Percentiles rank a stretch among this genome's conserved stretches.
Evolutionary conservation across 2,888 invertebrate species (phyloP).

Genomic region (Falcaria lacertinaria): DNA sequence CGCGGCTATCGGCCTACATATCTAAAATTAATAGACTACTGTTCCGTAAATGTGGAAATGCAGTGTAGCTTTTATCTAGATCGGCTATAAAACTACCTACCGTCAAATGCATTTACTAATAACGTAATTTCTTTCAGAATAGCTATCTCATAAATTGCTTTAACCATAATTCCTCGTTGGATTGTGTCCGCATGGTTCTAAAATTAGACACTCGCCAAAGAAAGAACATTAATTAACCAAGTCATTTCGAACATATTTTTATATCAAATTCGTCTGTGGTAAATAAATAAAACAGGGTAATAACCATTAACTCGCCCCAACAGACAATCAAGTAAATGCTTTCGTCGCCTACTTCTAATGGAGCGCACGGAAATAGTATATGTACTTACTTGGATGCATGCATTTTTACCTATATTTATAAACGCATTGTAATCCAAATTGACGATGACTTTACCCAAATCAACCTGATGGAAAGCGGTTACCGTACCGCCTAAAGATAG

Average conservation of each 20-base stretch:
- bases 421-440: too few relatives aligned
- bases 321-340: constrained; percentile 16
- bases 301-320: constrained; percentile 14
- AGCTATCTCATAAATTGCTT: neutral
- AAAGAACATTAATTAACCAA: neutral
- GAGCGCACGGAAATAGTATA: constrained; percentile 6
- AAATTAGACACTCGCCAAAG: neutral
- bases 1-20: constrained; percentile 28
- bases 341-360: constrained; percentile 4
- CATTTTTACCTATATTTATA: too few relatives aligned
- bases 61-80: constrained; percentile 14
- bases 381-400: neutral
- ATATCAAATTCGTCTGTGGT: neutral
- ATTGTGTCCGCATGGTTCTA: neutral
- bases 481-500: too few relatives aligned
- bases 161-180: neutral
- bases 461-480: too few relatives aligned
- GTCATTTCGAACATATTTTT: neutral
- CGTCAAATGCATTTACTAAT: constrained; percentile 6
- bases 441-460: too few relatives aligned
- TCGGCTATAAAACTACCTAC: constrained; percentile 13
- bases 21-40: constrained; percentile 46
- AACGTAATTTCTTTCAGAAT: neutral
- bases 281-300: constrained; percentile 20
- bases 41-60: constrained; percentile 45